Percentiles rank a stretch among this genome's conserved stretches.
phyloP scores from a whole-genome alignment of 1,140 invertebrate species.

The Elymnias hypermnestra region DNA sequence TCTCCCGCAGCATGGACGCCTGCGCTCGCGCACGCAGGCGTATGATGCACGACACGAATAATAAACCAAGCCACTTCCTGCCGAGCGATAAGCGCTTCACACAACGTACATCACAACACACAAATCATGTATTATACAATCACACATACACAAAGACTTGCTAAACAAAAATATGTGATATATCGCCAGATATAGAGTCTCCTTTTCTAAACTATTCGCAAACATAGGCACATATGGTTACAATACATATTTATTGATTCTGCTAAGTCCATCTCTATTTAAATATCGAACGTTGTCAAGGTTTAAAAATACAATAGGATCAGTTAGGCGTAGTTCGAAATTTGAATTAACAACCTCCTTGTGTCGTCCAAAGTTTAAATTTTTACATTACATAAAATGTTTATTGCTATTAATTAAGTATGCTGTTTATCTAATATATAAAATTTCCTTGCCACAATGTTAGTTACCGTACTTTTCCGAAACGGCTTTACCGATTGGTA shows the following conservation, averaged over 20 bases:
- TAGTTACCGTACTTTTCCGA: too few relatives aligned
- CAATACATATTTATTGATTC: slow-evolving; percentile 31
- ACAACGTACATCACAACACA: slow-evolving; percentile 52
- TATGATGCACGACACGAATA: slow-evolving; percentile 70
- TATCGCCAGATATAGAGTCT: slow-evolving; percentile 17
- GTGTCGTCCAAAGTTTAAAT: too few relatives aligned
- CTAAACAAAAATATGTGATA: slow-evolving; percentile 24
- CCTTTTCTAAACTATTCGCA: slow-evolving; percentile 13
- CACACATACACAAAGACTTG: slow-evolving; percentile 26
- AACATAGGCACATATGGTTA: slow-evolving; percentile 9
- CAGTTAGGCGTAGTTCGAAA: neutral
- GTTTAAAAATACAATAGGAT: slow-evolving; percentile 19
- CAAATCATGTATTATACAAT: slow-evolving; percentile 33
- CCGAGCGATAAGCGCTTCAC: slow-evolving; percentile 65
- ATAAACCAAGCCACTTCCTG: slow-evolving; percentile 73
- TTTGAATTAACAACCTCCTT: too few relatives aligned
- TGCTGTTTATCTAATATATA: too few relatives aligned
- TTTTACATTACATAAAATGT: too few relatives aligned
- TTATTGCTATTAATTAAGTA: too few relatives aligned
- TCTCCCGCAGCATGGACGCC: slow-evolving; percentile 42
- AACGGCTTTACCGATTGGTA: too few relatives aligned
- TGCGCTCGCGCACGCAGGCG: slow-evolving; percentile 59
- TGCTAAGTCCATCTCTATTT: slow-evolving; percentile 31
- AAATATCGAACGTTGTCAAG: slow-evolving; percentile 23
- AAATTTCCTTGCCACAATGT: too few relatives aligned